Conservation (phyloP, 1,140 invertebrate species). For the Aphidius ervi region DNA sequence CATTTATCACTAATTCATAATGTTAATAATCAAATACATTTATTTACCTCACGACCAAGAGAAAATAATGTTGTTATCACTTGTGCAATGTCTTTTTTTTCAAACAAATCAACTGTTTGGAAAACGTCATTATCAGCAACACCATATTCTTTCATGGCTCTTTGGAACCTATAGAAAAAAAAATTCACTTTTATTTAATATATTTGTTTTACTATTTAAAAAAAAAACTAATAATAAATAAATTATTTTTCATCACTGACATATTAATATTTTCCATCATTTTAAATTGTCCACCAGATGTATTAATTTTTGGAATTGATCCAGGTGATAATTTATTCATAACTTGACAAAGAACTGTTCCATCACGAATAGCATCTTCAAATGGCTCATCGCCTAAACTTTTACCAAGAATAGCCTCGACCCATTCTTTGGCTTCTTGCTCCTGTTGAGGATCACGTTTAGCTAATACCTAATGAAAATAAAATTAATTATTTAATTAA, state of each 20-base stretch:
- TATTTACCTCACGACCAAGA: slow-evolving; percentile 75
- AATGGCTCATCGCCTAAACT: slow-evolving; percentile 64
- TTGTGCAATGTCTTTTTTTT: slow-evolving; percentile 87
- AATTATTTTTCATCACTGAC: slow-evolving; percentile 54
- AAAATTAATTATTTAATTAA: slow-evolving; percentile 3
- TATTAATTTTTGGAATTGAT: slow-evolving; percentile 79
- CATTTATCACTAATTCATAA: too few relatives aligned
- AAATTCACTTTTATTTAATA: not conserved
- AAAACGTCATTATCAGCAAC: slow-evolving; percentile 87
- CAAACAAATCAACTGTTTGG: slow-evolving; percentile 91
- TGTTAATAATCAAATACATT: too few relatives aligned
- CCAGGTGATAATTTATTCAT: slow-evolving; percentile 86
- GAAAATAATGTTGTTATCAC: slow-evolving; percentile 86
- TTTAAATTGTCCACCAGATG: slow-evolving; percentile 82
- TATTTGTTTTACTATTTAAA: slow-evolving; percentile 1
- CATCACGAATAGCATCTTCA: slow-evolving; percentile 79
- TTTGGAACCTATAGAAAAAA: slow-evolving; percentile 69
- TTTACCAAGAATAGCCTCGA: slow-evolving; percentile 76
- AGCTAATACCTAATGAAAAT: slow-evolving; percentile 62
- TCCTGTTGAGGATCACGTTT: slow-evolving; percentile 84
- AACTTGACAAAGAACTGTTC: slow-evolving; percentile 73
- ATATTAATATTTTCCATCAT: slow-evolving; percentile 91
- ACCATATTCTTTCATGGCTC: slow-evolving; percentile 80
- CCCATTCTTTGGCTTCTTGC: slow-evolving; percentile 81
- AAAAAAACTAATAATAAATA: not conserved